Base-by-base conservation (phyloP, 1,140 invertebrate genomes). In the Tetramorium simillimum region DNA sequence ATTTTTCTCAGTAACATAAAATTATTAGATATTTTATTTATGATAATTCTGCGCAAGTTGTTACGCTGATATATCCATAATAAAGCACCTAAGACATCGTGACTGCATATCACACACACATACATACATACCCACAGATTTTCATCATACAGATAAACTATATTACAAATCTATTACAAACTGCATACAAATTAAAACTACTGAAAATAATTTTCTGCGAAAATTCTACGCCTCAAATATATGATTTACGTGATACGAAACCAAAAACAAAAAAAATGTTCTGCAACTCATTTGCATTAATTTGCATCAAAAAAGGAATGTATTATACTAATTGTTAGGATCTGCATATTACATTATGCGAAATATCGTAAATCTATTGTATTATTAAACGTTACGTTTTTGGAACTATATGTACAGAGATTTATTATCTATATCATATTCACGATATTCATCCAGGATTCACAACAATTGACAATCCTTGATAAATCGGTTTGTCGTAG, bases 401-500 rank as follows among this genome's bases (percentile, higher is more conserved):
- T 60, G n/a, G 28, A 75, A 72, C 33, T 84, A 49, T 84, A 84
- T 84, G n/a, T 84, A 84, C 69, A 84, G 75, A 73, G n/a, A 73
- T 3, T 72, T 60, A 37, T 14, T 46, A 37, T 60, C 40, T 73
- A 84, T 37, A 14, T 3, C 65, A 70, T 28, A 56, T 58, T 21
- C 18, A 62, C 28, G 24, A 82, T 73, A 75, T 60, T 9, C 67
- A 82, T 16, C n/a, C 51, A 60, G 62, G 24, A 73, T 73, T 60
- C 69, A 14, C 53, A 82, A 81, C 24, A 73, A 70, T 81, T 10
- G 14, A 82, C 37, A 72, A 82, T 72, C 58, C 24, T 37, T 73
- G 28, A 73, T 51, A 46, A 73, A 84, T 43, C 21, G 43, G 56
- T 37, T 72, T 43, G 16, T 21, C 24, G 75, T 21, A 12, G 12